A percentile compares a stretch with the other conserved stretches of the same genome.
phyloP scores from a whole-genome alignment of 2,797 vertebrate species.

The Echiichthys vipera region DNA sequence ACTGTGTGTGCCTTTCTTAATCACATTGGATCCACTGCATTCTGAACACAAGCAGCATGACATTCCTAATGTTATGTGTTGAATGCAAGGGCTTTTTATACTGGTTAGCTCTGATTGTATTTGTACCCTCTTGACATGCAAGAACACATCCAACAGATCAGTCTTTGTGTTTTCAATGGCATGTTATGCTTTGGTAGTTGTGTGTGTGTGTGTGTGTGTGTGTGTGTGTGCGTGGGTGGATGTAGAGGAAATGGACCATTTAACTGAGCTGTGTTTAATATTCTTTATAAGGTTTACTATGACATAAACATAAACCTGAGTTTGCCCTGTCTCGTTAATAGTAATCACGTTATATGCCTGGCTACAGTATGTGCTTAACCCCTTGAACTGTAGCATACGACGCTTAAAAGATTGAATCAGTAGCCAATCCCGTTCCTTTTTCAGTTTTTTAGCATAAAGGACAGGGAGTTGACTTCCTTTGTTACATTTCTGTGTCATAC shows the following conservation, averaged over 20 bases:
- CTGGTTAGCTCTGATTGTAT: conserved; percentile 42
- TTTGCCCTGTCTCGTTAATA: conserved; percentile 1
- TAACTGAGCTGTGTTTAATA: conserved; percentile 41
- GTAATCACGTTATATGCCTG: background rate
- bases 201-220: conserved; percentile 5
- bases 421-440: background rate
- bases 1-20: conserved; percentile 66
- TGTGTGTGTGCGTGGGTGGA: conserved; percentile 21
- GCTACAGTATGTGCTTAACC: conserved; percentile 8
- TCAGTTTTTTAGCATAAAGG: background rate
- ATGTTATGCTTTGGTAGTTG: conserved; percentile 23
- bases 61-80: conserved; percentile 60
- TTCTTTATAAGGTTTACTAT: conserved; percentile 34
- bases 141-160: conserved; percentile 44
- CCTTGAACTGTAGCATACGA: background rate
- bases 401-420: background rate
- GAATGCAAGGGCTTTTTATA: conserved; percentile 45
- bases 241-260: conserved; percentile 28
- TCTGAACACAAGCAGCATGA: conserved; percentile 58
- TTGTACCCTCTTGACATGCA: conserved; percentile 59
- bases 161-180: conserved; percentile 36
- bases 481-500: background rate
- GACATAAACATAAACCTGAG: conserved; percentile 15
- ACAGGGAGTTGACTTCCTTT: background rate
- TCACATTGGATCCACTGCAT: conserved; percentile 70